These are phyloP conservation scores for Diadophis punctatus DNA, from an alignment of 2,113 vertebrate species.

Conservation along the genomic window DNA sequence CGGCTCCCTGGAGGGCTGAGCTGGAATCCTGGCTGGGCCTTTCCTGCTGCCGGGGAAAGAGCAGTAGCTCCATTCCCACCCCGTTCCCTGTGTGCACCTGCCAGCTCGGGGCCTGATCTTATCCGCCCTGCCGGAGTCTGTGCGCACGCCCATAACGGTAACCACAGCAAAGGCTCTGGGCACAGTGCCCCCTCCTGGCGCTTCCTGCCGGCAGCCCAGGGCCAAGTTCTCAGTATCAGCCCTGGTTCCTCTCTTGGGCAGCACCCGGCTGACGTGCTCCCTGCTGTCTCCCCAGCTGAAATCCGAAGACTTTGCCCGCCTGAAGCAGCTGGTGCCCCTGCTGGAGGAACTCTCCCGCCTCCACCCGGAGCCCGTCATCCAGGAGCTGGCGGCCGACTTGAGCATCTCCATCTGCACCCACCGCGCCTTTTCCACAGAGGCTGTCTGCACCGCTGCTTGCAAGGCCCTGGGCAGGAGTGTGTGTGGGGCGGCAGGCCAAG, in stretches of 20 bases:
- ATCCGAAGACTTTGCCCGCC: slow-evolving; percentile 70
- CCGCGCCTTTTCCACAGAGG: slow-evolving; percentile 70
- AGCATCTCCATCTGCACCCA: slow-evolving; percentile 83
- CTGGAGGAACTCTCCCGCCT: slow-evolving; percentile 75
- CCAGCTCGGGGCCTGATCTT: not conserved
- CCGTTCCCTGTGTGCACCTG: not conserved
- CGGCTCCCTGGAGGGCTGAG: not conserved
- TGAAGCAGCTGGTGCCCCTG: slow-evolving; percentile 74
- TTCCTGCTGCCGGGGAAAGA: too few relatives aligned
- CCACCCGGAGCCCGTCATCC: slow-evolving; percentile 79
- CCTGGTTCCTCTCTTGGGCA: too few relatives aligned
- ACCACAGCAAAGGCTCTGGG: not conserved
- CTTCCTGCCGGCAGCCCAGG: not conserved
- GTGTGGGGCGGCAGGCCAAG: not conserved
- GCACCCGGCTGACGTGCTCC: fast-evolving
- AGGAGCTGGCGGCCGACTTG: slow-evolving; percentile 84
- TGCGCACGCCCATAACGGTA: not conserved
- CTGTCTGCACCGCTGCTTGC: slow-evolving; percentile 42
- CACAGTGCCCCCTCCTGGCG: not conserved
- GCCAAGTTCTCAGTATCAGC: not conserved
- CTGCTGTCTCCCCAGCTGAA: slow-evolving; percentile 67
- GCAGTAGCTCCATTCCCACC: not conserved
- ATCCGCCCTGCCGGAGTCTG: not conserved
- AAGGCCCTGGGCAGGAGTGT: slow-evolving; percentile 32
- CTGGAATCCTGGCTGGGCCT: not conserved